phyloP scores from a whole-genome alignment of 2,113 vertebrate genomes.

The human (Homo sapiens) region GRCh38 chr11:106355001-106355500 shows the following conservation, averaged over 20 bases:
- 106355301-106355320: not conserved
- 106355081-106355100: not conserved
- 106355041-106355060: not conserved
- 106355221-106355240: not conserved
- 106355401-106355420: not conserved
- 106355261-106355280: not conserved
- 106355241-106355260: not conserved
- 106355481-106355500: not conserved
- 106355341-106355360: not conserved
- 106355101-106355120: not conserved
- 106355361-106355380: slow-evolving; percentile 6
- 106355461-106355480: not conserved
- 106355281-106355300: not conserved
- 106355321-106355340: not conserved
- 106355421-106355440: not conserved
- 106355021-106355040: not conserved
- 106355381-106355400: not conserved
- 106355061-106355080: not conserved
- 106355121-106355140: not conserved
- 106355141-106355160: not conserved
- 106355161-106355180: not conserved
- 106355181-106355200: not conserved
- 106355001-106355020: not conserved
- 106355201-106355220: not conserved
- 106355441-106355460: not conserved